Conservation (phyloP, 1,140 invertebrate species). For the Piezodorus guildinii region DNA sequence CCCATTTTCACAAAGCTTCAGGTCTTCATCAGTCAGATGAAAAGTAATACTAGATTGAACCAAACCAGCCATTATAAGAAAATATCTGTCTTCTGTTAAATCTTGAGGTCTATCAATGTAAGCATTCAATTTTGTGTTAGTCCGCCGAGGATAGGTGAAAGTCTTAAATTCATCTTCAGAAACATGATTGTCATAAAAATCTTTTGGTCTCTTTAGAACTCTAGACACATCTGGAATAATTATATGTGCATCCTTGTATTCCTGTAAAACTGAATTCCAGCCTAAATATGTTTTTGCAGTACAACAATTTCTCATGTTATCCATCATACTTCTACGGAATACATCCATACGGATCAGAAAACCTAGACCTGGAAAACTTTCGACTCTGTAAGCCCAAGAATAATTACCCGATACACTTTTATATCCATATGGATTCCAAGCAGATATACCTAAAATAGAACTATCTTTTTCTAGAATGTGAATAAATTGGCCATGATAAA, state of each 20-base stretch:
- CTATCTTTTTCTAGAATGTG: constrained; percentile 33
- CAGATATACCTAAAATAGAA: constrained; percentile 35
- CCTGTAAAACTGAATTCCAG: constrained; percentile 20
- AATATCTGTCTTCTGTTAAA: constrained; percentile 25
- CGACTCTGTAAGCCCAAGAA: constrained; percentile 25
- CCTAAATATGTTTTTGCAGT: constrained; percentile 21
- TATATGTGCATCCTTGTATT: constrained; percentile 24
- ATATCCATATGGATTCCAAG: constrained; percentile 40
- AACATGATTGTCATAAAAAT: constrained; percentile 11
- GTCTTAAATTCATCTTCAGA: constrained; percentile 19
- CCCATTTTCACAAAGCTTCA: constrained; percentile 21
- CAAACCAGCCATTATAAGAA: constrained; percentile 22
- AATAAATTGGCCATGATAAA: constrained; percentile 37
- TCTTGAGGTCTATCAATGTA: constrained; percentile 27
- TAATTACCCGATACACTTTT: constrained; percentile 25
- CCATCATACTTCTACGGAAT: constrained; percentile 21
- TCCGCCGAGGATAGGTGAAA: constrained; percentile 23
- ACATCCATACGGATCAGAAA: constrained; percentile 25
- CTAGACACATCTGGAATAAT: constrained; percentile 29
- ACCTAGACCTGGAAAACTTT: constrained; percentile 27
- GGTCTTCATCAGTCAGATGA: constrained; percentile 24
- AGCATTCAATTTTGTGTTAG: constrained; percentile 22
- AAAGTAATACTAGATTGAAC: constrained; percentile 25
- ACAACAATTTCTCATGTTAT: constrained; percentile 25
- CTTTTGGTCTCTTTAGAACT: constrained; percentile 26